Conservation (phyloP, 1,140 invertebrate genomes). For the Mactra quadrangularis region DNA sequence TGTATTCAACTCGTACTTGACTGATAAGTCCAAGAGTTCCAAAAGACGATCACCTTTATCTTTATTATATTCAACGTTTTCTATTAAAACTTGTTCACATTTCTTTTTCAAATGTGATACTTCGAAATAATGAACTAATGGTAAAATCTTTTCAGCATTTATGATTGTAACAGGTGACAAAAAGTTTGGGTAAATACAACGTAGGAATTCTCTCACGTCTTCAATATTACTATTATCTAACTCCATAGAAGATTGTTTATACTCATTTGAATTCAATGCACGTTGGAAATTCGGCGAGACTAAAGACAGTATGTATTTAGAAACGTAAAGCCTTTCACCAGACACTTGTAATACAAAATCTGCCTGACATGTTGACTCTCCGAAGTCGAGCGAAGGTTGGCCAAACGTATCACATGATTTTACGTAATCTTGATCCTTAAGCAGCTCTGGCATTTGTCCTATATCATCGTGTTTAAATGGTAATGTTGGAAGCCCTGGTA, state of each 20-base stretch:
- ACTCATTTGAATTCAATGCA: too few relatives aligned
- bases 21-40: neutral
- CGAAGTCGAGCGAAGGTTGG: neutral
- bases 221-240: too few relatives aligned
- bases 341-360: slow-evolving; percentile 12
- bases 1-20: neutral
- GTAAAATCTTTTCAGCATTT: neutral
- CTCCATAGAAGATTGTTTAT: too few relatives aligned
- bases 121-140: neutral
- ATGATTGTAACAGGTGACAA: neutral
- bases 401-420: neutral
- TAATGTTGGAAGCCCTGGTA: neutral
- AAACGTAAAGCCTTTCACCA: neutral
- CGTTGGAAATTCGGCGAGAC: slow-evolving; percentile 28
- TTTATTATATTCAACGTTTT: neutral
- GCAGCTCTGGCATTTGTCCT: neutral
- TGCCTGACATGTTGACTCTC: neutral
- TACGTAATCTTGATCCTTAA: neutral
- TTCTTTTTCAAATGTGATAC: neutral
- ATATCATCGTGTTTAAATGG: neutral
- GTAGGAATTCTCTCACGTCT: slow-evolving; percentile 11
- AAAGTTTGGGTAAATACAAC: slow-evolving; percentile 24
- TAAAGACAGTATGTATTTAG: neutral
- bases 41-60: neutral
- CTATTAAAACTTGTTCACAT: neutral